Conservation (phyloP, 2,113 vertebrate species). For the Antigone vipio region DNA sequence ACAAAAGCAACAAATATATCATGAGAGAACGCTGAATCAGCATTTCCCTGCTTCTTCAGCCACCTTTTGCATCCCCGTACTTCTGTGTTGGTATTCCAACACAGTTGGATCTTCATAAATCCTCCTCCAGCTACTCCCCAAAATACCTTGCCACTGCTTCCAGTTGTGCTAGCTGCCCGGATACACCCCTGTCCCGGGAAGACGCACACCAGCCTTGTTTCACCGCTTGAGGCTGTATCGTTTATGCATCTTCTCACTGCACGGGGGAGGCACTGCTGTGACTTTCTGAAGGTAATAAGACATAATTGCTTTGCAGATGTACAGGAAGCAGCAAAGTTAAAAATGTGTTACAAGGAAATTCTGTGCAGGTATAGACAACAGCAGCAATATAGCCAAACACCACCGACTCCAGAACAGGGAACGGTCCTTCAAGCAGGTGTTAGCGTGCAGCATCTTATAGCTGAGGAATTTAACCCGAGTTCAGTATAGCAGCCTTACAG, state of each 20-base stretch:
- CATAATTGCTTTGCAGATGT: not conserved
- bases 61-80: not conserved
- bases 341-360: not conserved
- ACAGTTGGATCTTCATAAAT: not conserved
- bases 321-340: not conserved
- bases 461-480: not conserved
- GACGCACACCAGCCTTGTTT: not conserved
- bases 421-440: not conserved
- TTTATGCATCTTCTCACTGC: not conserved
- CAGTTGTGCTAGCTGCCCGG: not conserved
- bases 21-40: not conserved
- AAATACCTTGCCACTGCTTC: not conserved
- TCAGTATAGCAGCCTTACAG: not conserved
- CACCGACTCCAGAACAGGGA: not conserved
- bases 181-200: not conserved
- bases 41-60: not conserved
- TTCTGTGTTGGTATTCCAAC: not conserved
- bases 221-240: not conserved
- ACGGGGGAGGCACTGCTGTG: not conserved
- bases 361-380: not conserved
- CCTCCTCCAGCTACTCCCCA: not conserved
- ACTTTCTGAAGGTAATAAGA: not conserved
- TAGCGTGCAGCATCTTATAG: not conserved
- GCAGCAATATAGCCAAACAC: not conserved
- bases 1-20: not conserved